phyloP scores from a whole-genome alignment of 1,140 invertebrate genomes.

The Spodoptera frugiperda region DNA sequence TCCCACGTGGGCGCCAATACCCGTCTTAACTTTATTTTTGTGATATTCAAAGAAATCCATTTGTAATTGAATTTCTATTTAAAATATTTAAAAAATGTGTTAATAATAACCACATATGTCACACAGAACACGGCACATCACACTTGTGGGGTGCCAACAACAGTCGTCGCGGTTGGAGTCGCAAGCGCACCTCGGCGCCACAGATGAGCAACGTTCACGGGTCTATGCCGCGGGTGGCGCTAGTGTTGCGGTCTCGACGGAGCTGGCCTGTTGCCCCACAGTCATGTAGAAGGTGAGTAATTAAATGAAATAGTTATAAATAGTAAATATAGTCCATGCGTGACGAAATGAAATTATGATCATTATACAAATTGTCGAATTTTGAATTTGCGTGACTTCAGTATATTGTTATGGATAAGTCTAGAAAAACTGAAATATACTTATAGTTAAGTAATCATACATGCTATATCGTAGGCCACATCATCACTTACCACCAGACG shows the following conservation, averaged over 20 bases:
- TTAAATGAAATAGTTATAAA: not conserved
- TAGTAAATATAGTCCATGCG: not conserved
- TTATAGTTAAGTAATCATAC: no score
- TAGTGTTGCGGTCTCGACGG: constrained; percentile 88
- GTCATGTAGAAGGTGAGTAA: constrained; percentile 87
- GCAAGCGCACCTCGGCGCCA: constrained; percentile 89
- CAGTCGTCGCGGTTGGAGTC: constrained; percentile 85
- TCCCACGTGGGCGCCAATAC: not conserved
- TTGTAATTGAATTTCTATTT: no score
- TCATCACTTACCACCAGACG: no score
- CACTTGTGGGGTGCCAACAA: constrained; percentile 85
- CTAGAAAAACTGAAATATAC: no score
- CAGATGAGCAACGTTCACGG: constrained; percentile 87
- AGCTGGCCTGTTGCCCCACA: constrained; percentile 90
- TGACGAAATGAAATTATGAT: no score
- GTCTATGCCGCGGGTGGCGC: constrained; percentile 86
- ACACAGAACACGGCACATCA: constrained; percentile 70
- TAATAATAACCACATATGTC: not conserved
- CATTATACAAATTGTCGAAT: no score
- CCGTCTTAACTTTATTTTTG: no score
- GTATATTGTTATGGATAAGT: no score
- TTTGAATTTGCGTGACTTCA: no score
- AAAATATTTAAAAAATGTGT: no score
- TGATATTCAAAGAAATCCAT: no score
- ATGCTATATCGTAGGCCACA: no score